These are phyloP conservation scores for Trissolcus basalis DNA, from an alignment of 1,140 invertebrate species.

Conservation along the genomic window DNA sequence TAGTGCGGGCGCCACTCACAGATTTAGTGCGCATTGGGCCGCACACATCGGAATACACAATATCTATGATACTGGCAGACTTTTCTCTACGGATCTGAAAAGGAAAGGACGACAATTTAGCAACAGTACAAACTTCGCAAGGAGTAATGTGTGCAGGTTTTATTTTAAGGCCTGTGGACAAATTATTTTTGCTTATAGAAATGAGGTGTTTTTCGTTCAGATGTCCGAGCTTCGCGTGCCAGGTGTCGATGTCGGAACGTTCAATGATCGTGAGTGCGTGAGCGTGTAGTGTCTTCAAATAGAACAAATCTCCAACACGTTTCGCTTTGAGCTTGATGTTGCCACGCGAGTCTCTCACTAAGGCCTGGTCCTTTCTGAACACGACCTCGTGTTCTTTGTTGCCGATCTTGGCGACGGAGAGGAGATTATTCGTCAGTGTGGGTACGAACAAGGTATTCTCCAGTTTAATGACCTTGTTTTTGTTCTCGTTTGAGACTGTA, in stretches of 20 bases:
- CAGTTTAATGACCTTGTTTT: background rate
- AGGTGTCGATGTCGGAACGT: background rate
- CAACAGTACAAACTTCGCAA: conserved; percentile 2
- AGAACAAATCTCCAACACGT: background rate
- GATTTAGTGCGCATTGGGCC: no score
- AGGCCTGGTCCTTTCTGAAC: background rate
- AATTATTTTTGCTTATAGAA: background rate
- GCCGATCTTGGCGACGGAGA: conserved; percentile 1
- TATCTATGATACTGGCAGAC: background rate
- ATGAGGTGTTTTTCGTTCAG: background rate
- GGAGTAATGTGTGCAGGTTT: background rate
- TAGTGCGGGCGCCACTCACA: background rate
- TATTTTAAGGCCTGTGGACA: background rate
- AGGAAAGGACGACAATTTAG: background rate
- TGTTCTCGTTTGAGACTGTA: background rate
- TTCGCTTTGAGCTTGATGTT: background rate
- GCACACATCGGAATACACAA: background rate
- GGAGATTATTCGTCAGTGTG: background rate
- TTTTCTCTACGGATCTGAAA: background rate
- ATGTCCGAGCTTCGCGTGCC: background rate
- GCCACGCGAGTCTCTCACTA: background rate
- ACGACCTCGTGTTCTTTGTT: background rate
- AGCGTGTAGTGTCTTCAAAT: background rate
- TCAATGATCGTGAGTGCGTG: background rate
- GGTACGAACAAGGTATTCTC: conserved; percentile 1